A percentile compares a stretch with the other conserved stretches of the same genome.
Conservation (phyloP, 2,797 vertebrate genomes). For the Rhinoraja longicauda region DNA sequence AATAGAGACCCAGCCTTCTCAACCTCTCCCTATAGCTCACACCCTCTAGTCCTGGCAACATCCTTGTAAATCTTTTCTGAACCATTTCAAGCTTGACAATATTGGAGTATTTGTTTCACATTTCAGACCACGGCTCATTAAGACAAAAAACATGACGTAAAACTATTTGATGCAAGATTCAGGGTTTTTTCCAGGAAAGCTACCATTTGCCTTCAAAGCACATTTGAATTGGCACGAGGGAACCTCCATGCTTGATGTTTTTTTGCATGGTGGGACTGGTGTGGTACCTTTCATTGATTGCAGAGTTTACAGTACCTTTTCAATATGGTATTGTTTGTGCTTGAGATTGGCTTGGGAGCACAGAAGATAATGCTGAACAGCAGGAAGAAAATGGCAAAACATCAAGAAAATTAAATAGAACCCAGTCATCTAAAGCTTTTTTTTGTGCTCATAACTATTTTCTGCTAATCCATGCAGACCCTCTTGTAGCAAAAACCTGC, state of each 20-base stretch:
- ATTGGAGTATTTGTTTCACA: not conserved
- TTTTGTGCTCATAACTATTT: not conserved
- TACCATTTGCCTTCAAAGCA: not conserved
- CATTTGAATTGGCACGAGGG: not conserved
- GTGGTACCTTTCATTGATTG: not conserved
- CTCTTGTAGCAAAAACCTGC: not conserved
- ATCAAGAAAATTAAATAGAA: not conserved
- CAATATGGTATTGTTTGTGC: not conserved
- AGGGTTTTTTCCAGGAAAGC: not conserved
- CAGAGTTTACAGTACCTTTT: not conserved
- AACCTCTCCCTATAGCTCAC: no score
- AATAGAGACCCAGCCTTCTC: no score
- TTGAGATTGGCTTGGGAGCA: not conserved
- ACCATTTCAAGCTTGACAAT: no score
- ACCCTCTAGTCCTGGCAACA: no score
- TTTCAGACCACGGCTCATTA: not conserved
- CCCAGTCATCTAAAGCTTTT: not conserved
- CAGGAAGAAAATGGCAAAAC: constrained; percentile 10
- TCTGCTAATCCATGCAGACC: constrained; percentile 27
- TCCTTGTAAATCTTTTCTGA: no score
- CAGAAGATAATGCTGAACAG: not conserved
- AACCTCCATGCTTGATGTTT: not conserved
- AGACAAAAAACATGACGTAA: not conserved
- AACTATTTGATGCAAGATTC: not conserved
- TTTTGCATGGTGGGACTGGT: not conserved